phyloP scores from a whole-genome alignment of 2,113 vertebrate genomes.

The Azemiops feae region DNA sequence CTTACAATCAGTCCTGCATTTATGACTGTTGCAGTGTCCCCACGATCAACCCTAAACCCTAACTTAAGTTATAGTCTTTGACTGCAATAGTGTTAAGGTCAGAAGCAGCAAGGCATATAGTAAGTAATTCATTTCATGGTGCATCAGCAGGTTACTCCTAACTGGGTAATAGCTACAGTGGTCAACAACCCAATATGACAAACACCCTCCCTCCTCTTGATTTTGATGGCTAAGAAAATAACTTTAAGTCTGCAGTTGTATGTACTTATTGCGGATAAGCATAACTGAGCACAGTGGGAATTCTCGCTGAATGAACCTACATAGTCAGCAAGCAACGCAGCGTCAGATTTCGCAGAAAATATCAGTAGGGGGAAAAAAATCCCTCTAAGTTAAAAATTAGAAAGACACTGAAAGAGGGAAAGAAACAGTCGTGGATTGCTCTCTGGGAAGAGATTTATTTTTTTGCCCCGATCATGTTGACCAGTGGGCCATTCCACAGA shows the following conservation, averaged over 20 bases:
- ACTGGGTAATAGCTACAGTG: not conserved
- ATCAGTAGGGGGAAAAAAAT: not conserved
- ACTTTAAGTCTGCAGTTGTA: not conserved
- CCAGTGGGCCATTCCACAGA: not conserved
- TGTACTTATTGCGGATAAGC: not conserved
- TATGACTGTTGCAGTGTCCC: too few relatives aligned
- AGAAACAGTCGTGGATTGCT: not conserved
- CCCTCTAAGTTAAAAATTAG: not conserved
- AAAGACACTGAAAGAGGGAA: not conserved
- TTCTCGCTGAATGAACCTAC: too few relatives aligned
- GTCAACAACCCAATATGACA: not conserved
- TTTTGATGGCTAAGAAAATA: not conserved
- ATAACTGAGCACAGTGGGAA: not conserved
- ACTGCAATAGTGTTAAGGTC: not conserved
- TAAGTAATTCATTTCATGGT: not conserved
- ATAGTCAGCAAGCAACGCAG: not conserved
- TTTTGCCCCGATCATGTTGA: not conserved
- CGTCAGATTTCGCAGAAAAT: not conserved
- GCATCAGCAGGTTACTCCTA: not conserved
- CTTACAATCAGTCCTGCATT: too few relatives aligned
- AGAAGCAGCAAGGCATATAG: not conserved
- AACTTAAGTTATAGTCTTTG: not conserved
- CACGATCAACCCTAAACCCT: too few relatives aligned
- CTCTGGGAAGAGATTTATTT: not conserved
- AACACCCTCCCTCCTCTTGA: not conserved